These are phyloP conservation scores for Plodia interpunctella DNA, from an alignment of 1,140 invertebrate species.

Conservation along the genomic window DNA sequence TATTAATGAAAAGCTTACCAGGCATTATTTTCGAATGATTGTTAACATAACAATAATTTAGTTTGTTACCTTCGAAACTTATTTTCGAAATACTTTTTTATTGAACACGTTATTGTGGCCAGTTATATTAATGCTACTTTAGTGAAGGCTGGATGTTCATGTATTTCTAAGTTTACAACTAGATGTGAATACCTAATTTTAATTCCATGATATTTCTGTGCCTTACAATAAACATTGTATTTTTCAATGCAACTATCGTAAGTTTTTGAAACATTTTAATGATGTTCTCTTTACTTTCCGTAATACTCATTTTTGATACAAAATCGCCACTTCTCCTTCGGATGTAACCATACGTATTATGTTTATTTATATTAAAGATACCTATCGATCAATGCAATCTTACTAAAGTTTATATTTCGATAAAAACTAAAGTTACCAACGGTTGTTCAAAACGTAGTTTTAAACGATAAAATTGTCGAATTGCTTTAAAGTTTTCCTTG, in stretches of 20 bases:
- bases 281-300: slow-evolving; percentile 24
- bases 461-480: slow-evolving; percentile 54
- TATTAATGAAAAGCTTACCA: slow-evolving; percentile 45
- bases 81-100: slow-evolving; percentile 41
- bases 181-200: slow-evolving; percentile 29
- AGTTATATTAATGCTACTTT: slow-evolving; percentile 68
- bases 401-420: slow-evolving; percentile 37
- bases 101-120: slow-evolving; percentile 67
- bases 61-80: slow-evolving; percentile 46
- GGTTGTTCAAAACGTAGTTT: slow-evolving; percentile 64
- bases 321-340: not conserved
- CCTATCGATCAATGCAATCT: slow-evolving; percentile 8
- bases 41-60: slow-evolving; percentile 37
- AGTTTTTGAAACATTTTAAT: slow-evolving; percentile 1
- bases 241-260: slow-evolving; percentile 4
- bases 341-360: slow-evolving; percentile 2
- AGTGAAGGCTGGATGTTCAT: slow-evolving; percentile 53
- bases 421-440: slow-evolving; percentile 70
- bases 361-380: not conserved
- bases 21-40: slow-evolving; percentile 47
- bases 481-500: slow-evolving; percentile 63
- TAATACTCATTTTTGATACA: slow-evolving; percentile 53
- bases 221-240: slow-evolving; percentile 6
- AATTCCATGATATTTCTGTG: slow-evolving; percentile 30
- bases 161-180: slow-evolving; percentile 32